Conservation (phyloP, 2,888 invertebrate species). For the Aleiodes alternator region DNA sequence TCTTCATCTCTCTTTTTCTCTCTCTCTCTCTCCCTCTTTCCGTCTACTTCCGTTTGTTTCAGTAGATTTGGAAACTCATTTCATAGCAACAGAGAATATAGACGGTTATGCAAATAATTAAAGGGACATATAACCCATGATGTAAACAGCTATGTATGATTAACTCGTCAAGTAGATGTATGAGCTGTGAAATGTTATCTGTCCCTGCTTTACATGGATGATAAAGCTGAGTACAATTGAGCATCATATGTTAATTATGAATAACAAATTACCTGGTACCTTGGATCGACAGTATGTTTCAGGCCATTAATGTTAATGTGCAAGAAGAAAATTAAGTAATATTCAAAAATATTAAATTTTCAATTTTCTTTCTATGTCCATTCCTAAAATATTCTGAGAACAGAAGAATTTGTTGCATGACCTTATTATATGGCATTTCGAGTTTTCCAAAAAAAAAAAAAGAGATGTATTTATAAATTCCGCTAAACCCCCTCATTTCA, state of each 20-base stretch:
- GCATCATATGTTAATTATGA: not conserved
- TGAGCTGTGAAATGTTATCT: conserved; percentile 26
- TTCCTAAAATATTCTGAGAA: no score
- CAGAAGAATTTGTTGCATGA: no score
- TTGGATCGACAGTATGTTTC: not conserved
- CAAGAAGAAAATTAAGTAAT: no score
- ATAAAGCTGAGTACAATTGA: conserved; percentile 20
- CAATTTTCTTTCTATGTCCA: no score
- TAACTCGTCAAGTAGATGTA: conserved; percentile 24
- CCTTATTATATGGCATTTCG: no score
- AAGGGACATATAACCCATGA: conserved; percentile 9
- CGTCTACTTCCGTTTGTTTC: not conserved
- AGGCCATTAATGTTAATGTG: no score
- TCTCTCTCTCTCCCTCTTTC: not conserved
- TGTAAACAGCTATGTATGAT: conserved; percentile 25
- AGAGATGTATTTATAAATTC: no score
- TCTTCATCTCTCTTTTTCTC: not conserved
- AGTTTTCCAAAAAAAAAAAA: no score
- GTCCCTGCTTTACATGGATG: not conserved
- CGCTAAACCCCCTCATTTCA: no score
- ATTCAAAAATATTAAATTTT: no score
- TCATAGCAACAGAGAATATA: not conserved
- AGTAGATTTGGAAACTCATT: not conserved
- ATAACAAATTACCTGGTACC: not conserved
- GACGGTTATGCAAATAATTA: conserved; percentile 20